Base-by-base conservation (phyloP, 2,888 invertebrate genomes). In the Macaria notata region DNA sequence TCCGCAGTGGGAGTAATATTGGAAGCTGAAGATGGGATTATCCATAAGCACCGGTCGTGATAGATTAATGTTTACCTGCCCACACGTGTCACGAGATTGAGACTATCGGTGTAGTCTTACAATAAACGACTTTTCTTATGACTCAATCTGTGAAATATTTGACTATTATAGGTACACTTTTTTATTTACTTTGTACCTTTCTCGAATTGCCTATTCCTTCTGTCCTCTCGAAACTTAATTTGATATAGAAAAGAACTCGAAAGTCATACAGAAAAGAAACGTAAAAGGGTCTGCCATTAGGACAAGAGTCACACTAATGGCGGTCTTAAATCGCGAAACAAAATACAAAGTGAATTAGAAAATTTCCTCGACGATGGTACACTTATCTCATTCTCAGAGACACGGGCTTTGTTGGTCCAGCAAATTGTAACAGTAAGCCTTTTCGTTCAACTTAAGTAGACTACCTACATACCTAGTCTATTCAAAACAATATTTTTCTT, bases 361-460 rank as follows among this genome's bases (percentile, higher is more conserved):
- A 67, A 63, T 61, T 68, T 52, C 30, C 61, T 49, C 50, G 47
- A 59, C 19, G 67, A 71, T 64, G 49, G 55, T 64, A 69, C 62
- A 68, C 62, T 71, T 66, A 69, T 67, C 65, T 65, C 49, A 54
- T 66, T 74, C 51, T 58, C 47, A 55, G 29, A 50, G 57, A 50
- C 50, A 51, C 55, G 50, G 56, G 49, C 59, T 64, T 64, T 58
- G 59, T 68, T 61, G 63, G 64, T 65, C 56, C 59, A 61, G 62
- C 65, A 64, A 73, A 67, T 63, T 69, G 62, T 64, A 59, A 56
- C 66, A 66, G 61, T 63, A 65, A 67, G 61, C 61, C 66, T 57
- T 61, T 69, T 65, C 59, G 59, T 59, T 62, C 65, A 66, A 73
- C 61, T 54, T 68, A 69, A 73, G 70, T 68, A 73, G 63, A 62